Evolutionary conservation across 2,888 invertebrate genomes (phyloP).

Genomic region (Cantharis nigra): DNA sequence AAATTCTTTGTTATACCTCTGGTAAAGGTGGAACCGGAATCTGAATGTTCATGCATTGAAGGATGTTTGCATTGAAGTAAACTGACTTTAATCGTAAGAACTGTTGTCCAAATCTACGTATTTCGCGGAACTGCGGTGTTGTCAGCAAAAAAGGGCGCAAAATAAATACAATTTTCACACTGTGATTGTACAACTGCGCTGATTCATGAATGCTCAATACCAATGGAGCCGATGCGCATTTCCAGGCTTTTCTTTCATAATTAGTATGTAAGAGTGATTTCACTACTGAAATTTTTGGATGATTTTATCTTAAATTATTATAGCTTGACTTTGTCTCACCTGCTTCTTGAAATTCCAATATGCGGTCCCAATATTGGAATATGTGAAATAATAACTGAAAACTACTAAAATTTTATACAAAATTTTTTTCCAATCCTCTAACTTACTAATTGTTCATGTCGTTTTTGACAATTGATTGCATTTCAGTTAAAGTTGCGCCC

Average conservation of each 20-base stretch:
- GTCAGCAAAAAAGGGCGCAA: constrained; percentile 58
- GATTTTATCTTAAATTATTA: constrained; percentile 1
- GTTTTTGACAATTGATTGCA: constrained; percentile 85
- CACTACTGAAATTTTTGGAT: constrained; percentile 70
- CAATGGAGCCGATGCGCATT: constrained; percentile 93
- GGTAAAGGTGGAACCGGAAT: constrained; percentile 84
- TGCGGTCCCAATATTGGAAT: constrained; percentile 97
- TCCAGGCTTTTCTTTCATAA: constrained; percentile 96
- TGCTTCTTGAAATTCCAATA: constrained; percentile 84
- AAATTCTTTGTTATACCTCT: constrained; percentile 62
- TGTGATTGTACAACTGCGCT: constrained; percentile 93
- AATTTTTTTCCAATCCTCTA: background rate
- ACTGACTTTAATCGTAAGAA: constrained; percentile 88
- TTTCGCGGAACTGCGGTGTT: too few species aligned
- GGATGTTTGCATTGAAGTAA: constrained; percentile 88
- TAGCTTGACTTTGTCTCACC: constrained; percentile 61
- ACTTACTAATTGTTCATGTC: constrained; percentile 94
- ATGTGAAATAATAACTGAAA: constrained; percentile 97
- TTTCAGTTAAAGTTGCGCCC: constrained; percentile 79
- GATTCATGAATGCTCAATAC: constrained; percentile 96
- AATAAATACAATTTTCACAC: constrained; percentile 94
- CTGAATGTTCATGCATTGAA: too few species aligned
- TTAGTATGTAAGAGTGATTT: constrained; percentile 89
- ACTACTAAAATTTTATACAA: constrained; percentile 54
- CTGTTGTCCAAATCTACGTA: constrained; percentile 79